A percentile compares a stretch with the other conserved stretches of the same genome.
These are phyloP conservation scores for Mechanitis messenoides DNA, from an alignment of 2,888 invertebrate genomes.

Conservation along the genomic window DNA sequence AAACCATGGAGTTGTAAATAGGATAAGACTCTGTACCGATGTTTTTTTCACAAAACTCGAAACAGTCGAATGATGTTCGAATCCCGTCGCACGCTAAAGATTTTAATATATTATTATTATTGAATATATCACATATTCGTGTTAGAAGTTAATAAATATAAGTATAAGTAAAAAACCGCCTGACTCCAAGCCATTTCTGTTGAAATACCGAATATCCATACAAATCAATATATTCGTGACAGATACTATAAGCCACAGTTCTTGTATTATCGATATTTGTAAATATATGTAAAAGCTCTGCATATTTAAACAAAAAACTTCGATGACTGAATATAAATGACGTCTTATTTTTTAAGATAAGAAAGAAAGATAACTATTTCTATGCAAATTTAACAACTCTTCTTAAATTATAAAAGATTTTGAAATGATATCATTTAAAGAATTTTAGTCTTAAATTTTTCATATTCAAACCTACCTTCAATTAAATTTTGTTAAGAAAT, in stretches of 20 bases:
- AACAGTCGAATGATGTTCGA: no score
- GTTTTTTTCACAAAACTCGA: no score
- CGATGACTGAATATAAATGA: constrained; percentile 18
- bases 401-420: constrained; percentile 61
- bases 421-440: constrained; percentile 46
- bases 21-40: no score
- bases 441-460: constrained; percentile 42
- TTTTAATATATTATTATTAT: no score
- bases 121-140: not conserved
- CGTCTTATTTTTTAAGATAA: constrained; percentile 54
- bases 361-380: constrained; percentile 54
- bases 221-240: constrained; percentile 17
- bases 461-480: no score
- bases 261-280: not conserved
- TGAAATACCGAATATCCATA: constrained; percentile 11
- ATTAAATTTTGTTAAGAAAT: constrained; percentile 25
- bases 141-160: no score
- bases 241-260: constrained; percentile 10
- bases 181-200: constrained; percentile 19
- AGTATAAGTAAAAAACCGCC: constrained; percentile 6
- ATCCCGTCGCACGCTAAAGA: no score
- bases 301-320: constrained; percentile 15
- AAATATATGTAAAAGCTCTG: not conserved
- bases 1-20: no score
- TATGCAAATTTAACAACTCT: constrained; percentile 68